phyloP scores from a whole-genome alignment of 2,797 vertebrate genomes.

The Microchirus variegatus region DNA sequence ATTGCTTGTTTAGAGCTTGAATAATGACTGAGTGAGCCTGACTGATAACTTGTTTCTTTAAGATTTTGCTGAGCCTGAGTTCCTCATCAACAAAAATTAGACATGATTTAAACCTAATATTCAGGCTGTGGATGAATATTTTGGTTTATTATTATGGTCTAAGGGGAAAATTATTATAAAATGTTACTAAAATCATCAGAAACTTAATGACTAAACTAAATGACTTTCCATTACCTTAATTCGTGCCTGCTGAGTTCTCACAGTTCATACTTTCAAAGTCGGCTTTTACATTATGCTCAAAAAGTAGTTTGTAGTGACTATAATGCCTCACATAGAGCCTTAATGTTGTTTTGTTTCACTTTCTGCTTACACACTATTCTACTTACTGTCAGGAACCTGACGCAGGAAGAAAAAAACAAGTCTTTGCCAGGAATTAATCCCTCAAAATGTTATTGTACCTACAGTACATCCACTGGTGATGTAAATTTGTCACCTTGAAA shows the following conservation, averaged over 20 bases:
- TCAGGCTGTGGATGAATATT: too few relatives aligned
- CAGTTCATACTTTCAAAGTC: background rate
- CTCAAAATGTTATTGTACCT: background rate
- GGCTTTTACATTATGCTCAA: constrained; percentile 7
- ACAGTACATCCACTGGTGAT: background rate
- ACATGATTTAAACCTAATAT: too few relatives aligned
- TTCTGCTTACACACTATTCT: constrained; percentile 16
- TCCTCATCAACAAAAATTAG: too few relatives aligned
- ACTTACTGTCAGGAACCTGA: constrained; percentile 49
- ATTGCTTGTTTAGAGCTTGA: background rate
- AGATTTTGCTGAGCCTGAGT: too few relatives aligned
- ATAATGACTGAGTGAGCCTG: too few relatives aligned
- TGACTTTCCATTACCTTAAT: background rate
- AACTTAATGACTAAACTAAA: too few relatives aligned
- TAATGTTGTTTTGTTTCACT: constrained; percentile 42
- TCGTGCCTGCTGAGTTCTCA: background rate
- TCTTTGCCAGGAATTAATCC: constrained; percentile 38
- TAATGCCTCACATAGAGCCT: constrained; percentile 12
- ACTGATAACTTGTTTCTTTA: too few relatives aligned
- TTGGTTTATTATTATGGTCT: too few relatives aligned
- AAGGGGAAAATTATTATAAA: too few relatives aligned
- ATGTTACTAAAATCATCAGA: too few relatives aligned
- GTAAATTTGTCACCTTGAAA: constrained; percentile 12
- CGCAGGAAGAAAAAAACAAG: constrained; percentile 7
- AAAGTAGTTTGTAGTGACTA: constrained; percentile 27